phyloP scores from a whole-genome alignment of 2,888 invertebrate species.

The Chloroclysta siterata region DNA sequence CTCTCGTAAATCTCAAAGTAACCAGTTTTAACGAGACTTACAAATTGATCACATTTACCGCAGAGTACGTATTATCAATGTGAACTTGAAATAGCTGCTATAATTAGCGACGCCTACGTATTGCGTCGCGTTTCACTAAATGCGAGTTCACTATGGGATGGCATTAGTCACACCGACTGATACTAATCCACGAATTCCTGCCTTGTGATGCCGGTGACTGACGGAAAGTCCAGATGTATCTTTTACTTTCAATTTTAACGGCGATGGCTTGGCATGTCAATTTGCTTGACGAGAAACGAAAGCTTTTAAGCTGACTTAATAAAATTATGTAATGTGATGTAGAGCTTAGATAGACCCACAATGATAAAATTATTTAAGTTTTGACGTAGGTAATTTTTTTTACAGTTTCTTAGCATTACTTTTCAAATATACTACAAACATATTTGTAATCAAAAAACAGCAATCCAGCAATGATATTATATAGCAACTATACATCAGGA shows the following conservation, averaged over 20 bases:
- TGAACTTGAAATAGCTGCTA: constrained; percentile 71
- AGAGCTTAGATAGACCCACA: no score
- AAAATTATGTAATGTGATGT: no score
- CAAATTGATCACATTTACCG: constrained; percentile 22
- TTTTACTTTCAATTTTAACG: neutral
- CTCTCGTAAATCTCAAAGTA: neutral
- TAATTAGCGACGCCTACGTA: constrained; percentile 58
- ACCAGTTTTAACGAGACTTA: neutral
- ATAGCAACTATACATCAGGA: no score
- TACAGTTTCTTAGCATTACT: no score
- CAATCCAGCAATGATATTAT: no score
- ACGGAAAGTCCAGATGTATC: neutral
- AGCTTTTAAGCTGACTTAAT: neutral
- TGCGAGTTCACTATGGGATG: constrained; percentile 40
- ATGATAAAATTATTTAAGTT: no score
- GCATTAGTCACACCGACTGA: constrained; percentile 36
- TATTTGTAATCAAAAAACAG: no score
- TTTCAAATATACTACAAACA: no score
- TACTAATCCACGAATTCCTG: constrained; percentile 19
- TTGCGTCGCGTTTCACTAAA: constrained; percentile 45
- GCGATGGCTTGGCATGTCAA: neutral
- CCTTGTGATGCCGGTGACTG: constrained; percentile 14
- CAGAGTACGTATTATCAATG: constrained; percentile 49
- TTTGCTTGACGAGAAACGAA: neutral
- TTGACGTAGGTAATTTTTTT: no score